Percentiles rank a stretch among this genome's conserved stretches.
phyloP scores from a whole-genome alignment of 2,113 vertebrate genomes.

The Arenaria interpres region DNA sequence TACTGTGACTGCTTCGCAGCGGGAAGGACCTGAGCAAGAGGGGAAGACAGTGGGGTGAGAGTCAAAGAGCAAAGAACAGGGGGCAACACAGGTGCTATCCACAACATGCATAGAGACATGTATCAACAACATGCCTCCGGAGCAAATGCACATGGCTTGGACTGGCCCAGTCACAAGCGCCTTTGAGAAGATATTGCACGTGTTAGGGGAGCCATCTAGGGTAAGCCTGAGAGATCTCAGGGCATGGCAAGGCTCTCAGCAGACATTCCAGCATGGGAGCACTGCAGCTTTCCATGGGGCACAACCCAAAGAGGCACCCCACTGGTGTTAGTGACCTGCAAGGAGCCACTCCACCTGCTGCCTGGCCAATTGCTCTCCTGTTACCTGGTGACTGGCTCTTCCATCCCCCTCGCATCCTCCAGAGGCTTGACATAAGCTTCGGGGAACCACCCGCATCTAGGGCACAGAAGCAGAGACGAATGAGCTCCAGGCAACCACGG shows the following conservation, averaged over 20 bases:
- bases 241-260: neutral
- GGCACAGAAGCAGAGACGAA: neutral
- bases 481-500: neutral
- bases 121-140: neutral
- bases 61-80: neutral
- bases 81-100: neutral
- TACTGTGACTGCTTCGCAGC: conserved; percentile 83
- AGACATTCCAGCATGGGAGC: neutral
- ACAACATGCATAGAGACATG: neutral
- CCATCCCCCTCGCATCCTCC: conserved; percentile 50
- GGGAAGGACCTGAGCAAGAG: conserved; percentile 74
- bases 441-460: conserved; percentile 95
- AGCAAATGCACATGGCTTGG: neutral
- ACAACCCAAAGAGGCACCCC: neutral
- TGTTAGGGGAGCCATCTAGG: neutral
- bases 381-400: conserved; percentile 55
- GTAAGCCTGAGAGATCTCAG: neutral
- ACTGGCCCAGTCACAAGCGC: fast-evolving
- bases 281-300: neutral
- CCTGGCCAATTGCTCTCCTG: neutral
- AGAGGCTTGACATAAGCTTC: conserved; percentile 88
- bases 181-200: neutral
- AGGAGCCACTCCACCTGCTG: neutral
- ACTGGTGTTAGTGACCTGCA: no score
- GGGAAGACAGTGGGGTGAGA: neutral